Evolutionary conservation across 2,797 vertebrate genomes (phyloP).

Genomic region (Halcyon badia): DNA sequence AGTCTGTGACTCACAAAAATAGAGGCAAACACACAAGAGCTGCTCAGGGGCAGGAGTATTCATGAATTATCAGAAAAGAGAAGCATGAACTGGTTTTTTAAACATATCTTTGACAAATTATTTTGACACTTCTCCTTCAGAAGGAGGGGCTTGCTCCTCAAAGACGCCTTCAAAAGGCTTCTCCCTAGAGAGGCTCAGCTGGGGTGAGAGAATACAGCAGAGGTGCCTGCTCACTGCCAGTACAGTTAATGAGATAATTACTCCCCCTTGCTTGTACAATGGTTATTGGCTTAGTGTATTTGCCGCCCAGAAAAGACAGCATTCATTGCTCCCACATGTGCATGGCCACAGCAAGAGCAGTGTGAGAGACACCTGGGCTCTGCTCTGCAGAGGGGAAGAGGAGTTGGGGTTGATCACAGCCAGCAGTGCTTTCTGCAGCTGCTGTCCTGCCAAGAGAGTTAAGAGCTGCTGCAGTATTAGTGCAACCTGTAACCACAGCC

Average conservation of each 20-base stretch:
- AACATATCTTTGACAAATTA: background rate
- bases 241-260: background rate
- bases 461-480: background rate
- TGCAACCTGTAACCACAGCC: background rate
- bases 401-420: background rate
- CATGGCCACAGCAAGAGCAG: rapidly evolving
- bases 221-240: background rate
- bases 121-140: background rate
- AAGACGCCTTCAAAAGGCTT: background rate
- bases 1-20: rapidly evolving
- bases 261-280: background rate
- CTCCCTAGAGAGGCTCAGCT: background rate
- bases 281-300: background rate
- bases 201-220: background rate
- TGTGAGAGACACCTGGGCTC: background rate
- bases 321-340: background rate
- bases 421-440: background rate
- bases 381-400: rapidly evolving
- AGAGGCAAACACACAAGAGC: background rate
- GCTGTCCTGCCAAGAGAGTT: background rate
- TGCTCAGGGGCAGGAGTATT: background rate
- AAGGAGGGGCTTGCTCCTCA: background rate
- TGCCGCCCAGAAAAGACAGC: background rate
- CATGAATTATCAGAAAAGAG: background rate
- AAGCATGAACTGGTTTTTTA: background rate